These are phyloP conservation scores for Stictonetta naevosa DNA, from an alignment of 2,113 vertebrate species.

Conservation along the genomic window DNA sequence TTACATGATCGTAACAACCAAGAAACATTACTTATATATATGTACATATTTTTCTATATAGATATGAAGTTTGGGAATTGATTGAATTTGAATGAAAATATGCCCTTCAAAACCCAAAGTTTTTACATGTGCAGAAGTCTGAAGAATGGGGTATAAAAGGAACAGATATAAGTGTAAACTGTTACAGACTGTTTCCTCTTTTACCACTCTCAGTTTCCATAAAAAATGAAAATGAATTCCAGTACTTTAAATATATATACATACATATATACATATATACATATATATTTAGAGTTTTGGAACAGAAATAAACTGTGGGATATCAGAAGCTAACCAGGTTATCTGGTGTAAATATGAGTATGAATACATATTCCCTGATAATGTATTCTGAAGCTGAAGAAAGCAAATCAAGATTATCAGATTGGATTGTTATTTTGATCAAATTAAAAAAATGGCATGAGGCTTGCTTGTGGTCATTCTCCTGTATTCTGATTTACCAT, in stretches of 20 bases:
- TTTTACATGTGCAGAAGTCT: neutral
- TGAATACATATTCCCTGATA: neutral
- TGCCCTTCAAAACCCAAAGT: neutral
- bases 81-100: neutral
- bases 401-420: neutral
- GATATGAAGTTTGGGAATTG: neutral
- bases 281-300: neutral
- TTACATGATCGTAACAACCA: neutral
- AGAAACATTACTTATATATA: neutral
- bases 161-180: neutral
- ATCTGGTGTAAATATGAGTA: fast-evolving
- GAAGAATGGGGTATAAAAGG: neutral
- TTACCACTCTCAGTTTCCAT: neutral
- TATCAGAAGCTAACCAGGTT: neutral
- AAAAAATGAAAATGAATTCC: neutral
- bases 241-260: neutral
- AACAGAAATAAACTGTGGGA: neutral
- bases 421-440: neutral
- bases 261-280: too few relatives aligned
- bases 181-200: neutral
- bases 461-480: neutral
- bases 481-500: neutral
- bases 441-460: neutral
- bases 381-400: neutral
- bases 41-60: fast-evolving